Base-by-base conservation (phyloP, 1,140 invertebrate species). In the Contarinia nasturtii region DNA sequence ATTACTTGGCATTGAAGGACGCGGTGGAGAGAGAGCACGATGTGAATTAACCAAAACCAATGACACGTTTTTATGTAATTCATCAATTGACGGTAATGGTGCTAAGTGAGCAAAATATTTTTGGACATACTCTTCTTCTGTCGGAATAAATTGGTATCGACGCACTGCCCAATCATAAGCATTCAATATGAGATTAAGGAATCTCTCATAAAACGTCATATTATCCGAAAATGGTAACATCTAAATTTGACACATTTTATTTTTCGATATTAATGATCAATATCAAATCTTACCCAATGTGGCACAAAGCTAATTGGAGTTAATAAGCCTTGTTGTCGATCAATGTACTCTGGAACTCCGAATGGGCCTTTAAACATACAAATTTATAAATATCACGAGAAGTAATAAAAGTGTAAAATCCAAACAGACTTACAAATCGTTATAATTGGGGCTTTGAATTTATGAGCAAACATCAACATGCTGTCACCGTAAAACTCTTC, bases 401-500 rank as follows among this genome's bases (percentile, higher is more conserved):
- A 1, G 54, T 51, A 18, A 60, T 64, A 17, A 57, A 40, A 40
- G 7, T 40, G 34, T 36, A 8, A 15, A 40, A 7, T 4, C 14
- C 37, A 40, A 40, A 15, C 3, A 40, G 27, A 40, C 37, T 40
- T 40, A 8, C 67, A 70, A 17, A 73, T 58, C 20, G 70, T 63
- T 0, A 64, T 66, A 40, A 73, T 57, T 4, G 70, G 71, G 17
- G 69, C 66, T 15, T 67, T 63, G 51, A 73, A 72, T 49, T 71
- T 72, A 37, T 68, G 61, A 2, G 68, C 70, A 40, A 73, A 62
- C 53, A 67, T 60, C 14, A 69, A 64, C 14, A 71, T 55, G 7
- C 70, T 65, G 55, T 74, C 70, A 54, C 70, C 67, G 38, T 66
- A 71, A 51, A 73, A 73, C 48, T 71, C 65, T 55, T 73, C 71